These are phyloP conservation scores for Corythornis leucogaster DNA, from an alignment of 2,797 vertebrate species.

Conservation along the genomic window DNA sequence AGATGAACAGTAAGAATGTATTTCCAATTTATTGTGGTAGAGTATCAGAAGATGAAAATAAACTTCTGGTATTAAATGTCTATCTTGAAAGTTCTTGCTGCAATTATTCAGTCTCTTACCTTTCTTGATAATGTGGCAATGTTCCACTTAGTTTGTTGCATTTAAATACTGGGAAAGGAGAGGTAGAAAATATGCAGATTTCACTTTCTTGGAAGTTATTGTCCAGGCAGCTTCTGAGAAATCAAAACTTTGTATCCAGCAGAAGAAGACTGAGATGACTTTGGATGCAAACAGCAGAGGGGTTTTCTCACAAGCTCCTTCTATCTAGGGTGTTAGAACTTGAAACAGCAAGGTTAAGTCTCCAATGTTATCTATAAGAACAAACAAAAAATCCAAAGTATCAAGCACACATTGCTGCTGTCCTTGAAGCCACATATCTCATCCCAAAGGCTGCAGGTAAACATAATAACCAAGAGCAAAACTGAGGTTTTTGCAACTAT, in stretches of 20 bases:
- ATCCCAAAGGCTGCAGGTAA: background rate
- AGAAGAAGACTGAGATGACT: background rate
- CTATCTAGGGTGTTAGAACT: background rate
- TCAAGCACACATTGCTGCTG: background rate
- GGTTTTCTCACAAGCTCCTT: background rate
- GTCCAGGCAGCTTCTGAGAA: background rate
- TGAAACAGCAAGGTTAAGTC: background rate
- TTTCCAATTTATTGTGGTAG: background rate
- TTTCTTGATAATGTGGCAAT: background rate
- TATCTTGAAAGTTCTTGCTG: background rate
- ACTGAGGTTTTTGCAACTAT: background rate
- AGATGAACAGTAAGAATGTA: background rate
- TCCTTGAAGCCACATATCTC: background rate
- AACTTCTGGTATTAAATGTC: background rate
- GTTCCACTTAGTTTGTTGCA: background rate
- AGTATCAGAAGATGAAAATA: background rate
- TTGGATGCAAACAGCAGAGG: background rate
- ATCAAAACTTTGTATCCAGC: background rate
- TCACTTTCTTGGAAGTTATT: background rate
- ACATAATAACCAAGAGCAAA: background rate
- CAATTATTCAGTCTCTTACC: background rate
- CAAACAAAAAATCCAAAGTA: background rate
- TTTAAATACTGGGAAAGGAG: background rate
- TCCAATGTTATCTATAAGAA: background rate
- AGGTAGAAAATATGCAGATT: background rate